Conservation (phyloP, 2,113 vertebrate genomes). For the Lophotis ruficrista region DNA sequence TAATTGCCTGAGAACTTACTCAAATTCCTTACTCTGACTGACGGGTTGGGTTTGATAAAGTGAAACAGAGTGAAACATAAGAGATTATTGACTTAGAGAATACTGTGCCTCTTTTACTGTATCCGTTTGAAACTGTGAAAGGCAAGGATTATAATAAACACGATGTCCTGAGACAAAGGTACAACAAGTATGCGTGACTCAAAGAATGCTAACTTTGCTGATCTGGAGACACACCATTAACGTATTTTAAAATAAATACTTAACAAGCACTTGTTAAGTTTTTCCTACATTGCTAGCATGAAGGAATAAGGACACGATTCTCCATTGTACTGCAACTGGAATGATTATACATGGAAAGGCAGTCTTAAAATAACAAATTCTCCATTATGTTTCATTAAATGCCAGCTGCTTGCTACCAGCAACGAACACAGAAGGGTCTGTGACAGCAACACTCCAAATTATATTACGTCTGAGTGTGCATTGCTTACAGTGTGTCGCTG, state of each 20-base stretch:
- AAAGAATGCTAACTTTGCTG: neutral
- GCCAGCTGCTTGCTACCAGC: slow-evolving; percentile 8
- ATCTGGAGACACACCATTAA: neutral
- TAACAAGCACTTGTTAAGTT: neutral
- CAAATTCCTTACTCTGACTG: neutral
- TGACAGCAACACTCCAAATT: neutral
- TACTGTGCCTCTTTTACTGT: neutral
- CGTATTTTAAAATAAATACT: neutral
- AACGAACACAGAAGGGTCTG: neutral
- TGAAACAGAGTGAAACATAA: neutral
- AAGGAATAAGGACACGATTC: slow-evolving; percentile 10
- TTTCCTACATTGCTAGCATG: neutral
- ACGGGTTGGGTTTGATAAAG: neutral
- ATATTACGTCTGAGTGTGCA: neutral
- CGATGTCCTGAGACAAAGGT: neutral
- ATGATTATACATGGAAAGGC: slow-evolving; percentile 16
- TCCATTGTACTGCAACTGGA: slow-evolving; percentile 7
- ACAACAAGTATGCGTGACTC: neutral
- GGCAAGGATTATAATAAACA: neutral
- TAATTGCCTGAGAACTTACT: neutral
- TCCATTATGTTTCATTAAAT: slow-evolving; percentile 36
- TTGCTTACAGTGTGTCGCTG: neutral
- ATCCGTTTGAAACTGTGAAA: neutral
- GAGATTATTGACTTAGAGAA: neutral
- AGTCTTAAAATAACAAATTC: slow-evolving; percentile 50